Base-by-base conservation (phyloP, 1,140 invertebrate genomes). In the Philopotamus ludificatus region DNA sequence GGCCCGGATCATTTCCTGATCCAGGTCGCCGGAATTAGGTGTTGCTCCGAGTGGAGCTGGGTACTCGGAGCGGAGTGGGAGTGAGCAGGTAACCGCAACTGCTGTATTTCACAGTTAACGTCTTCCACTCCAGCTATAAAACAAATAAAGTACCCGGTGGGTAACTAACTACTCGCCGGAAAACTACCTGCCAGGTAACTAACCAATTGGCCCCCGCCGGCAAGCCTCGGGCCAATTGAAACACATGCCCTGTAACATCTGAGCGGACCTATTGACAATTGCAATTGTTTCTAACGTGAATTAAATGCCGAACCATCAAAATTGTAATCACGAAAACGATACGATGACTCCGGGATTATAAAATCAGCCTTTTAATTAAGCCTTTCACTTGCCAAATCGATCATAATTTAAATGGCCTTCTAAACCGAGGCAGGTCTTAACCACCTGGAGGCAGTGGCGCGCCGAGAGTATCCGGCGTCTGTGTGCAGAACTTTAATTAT, bases 91-190 rank as follows among this genome's bases (percentile, higher is more conserved):
- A 47, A 47, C 44, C 44, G 44, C 44, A 20, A 20, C 18, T 15
- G 44, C 44, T 47, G 44, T 47, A 47, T 47, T 47, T 47, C 44
- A 47, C 44, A 47, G 44, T 47, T 47, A 47, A 47, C 44, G 44
- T 47, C 44, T 47, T 47, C 44, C 44, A 47, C 44, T 47, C 15
- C 10, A 47, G 44, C 44, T 16, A 47, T 47, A 47, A 47, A 47
- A 47, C 44, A 47, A 47, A 47, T 47, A 47, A 47, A 47, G 44
- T 47, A 47, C 44, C 44, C 10, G 44, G 7, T 20, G 44, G 44
- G 44, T 47, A 47, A 47, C 44, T 47, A 47, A 20, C 44, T 47
- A 47, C 44, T 16, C 10, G 44, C 18, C 44, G 44, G 44, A 47
- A 47, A 12, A 47, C 44, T 47, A 47, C 44, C 44, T 47, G 44